Evolutionary conservation across 2,113 vertebrate species (phyloP), one percentile per base, ranked within the genome.

Genomic region (Benitochromis conjunctus): DNA sequence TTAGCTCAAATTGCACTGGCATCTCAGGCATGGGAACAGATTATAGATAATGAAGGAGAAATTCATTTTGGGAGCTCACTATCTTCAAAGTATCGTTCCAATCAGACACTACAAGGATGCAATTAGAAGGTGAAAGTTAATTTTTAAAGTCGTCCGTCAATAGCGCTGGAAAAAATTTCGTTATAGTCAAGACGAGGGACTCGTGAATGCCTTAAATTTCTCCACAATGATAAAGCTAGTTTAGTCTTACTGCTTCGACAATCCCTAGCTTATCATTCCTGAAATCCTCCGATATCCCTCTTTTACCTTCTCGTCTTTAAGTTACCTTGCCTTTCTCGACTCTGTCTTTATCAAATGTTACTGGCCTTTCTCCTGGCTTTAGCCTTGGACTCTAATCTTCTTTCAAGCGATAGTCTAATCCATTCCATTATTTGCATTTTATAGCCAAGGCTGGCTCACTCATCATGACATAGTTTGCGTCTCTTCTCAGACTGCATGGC

Each of bases 351-450:
- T 93, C 91, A 92, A 92, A 94, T 88, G 91, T 91, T 91, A 86
- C 85, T 69, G 76, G 79, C 89, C 89, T 91, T 90, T 94, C 93
- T 93, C 87, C 77, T 80, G 90, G 84, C 88, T 95, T 94, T 84
- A 94, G 92, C 93, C 92, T 94, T 95, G 93, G 86, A 89, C 92
- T 91, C 90, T 95, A 95, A 96, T 96, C 94, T 95, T 88, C 92
- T 95, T 92, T 90, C 87, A 82, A 86, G 86, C 53, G 90, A 90
- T 93, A 93, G 94, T 93, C 94, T 95, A 95, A 96, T 93, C 93
- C 89, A 94, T 94, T 93, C 94, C 92, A 93, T 93, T 95, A 95
- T 97, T 96, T 96, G 91, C 92, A 92, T 94, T 94, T 94, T 91
- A 91, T 62, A 94, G 91, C 90, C 92, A 92, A 88, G 95, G 92